These are phyloP conservation scores for Deilephila porcellus DNA, from an alignment of 2,888 invertebrate species.

Conservation along the genomic window DNA sequence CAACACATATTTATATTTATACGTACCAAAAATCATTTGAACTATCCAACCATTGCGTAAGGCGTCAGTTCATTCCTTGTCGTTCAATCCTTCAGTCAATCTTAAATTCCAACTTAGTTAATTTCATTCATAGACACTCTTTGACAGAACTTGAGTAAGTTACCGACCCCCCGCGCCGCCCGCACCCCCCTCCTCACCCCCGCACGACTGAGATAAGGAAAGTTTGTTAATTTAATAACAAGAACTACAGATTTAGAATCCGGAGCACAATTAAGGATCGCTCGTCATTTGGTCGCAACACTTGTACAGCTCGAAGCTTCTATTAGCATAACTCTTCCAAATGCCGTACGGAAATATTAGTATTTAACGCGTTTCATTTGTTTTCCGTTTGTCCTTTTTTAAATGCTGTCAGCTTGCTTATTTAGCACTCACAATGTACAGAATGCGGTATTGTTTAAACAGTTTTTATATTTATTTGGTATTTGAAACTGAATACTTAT, in stretches of 20 bases:
- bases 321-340: background rate
- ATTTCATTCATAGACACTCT: constrained; percentile 29
- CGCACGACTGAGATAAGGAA: constrained; percentile 32
- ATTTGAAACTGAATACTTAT: no score
- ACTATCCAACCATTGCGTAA: no score
- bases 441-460: no score
- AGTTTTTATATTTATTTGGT: background rate
- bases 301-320: background rate
- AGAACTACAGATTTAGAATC: constrained; percentile 30
- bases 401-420: no score
- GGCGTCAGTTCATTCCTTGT: no score
- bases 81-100: background rate
- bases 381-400: no score
- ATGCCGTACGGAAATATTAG: background rate
- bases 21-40: no score
- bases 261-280: constrained; percentile 9
- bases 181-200: background rate
- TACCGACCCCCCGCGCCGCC: constrained; percentile 23
- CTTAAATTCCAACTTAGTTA: constrained; percentile 26
- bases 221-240: constrained; percentile 39
- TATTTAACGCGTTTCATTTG: background rate
- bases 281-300: background rate
- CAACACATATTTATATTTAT: no score
- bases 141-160: constrained; percentile 26
- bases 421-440: no score